Evolutionary conservation across 2,888 invertebrate genomes (phyloP), one percentile per base, ranked within the genome.

Genomic region (Drosophila villosipedis): DNA sequence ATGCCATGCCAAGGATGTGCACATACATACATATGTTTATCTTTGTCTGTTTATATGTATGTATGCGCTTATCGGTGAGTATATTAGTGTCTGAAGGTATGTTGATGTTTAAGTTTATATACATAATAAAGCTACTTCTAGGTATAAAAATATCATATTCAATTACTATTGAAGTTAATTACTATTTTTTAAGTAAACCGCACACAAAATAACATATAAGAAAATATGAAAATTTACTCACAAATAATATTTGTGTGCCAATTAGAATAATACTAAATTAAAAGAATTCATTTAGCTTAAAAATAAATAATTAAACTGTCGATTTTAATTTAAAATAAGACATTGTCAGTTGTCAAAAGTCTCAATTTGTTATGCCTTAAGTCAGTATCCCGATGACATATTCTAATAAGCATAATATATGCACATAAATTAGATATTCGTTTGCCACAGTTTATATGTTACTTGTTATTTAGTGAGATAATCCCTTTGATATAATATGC

Each of bases 1-100:
- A 85, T 83, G 91, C 78, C 82, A 84, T 54, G 67, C 74, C 85
- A 77, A 83, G 80, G 80, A 78, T 76, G 59, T 61, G 50, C 43
- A 66, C 71, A 68, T 43, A 52, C 66, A 64, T 53, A 63, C 10
- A 41, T 35, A 30, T 39, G 33, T 16, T 14, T 31, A 10, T 35
- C 16, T 47, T 10, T 35, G 28, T 59, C n/a, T n/a, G 53, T 66
- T 49, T 57, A 43, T 60, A 41, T 60, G 61, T 39, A 30, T 30
- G 6, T 43, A 30, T 60, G 47, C 22, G 33, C 35, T 53, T 43
- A 39, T 57, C 30, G 54, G 49, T 50, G 50, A 33, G 28, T 55
- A 39, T n/a, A 39, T 49, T 30, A 28, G 47, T 37, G 37, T 43
- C 30, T 43, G 50, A 49, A 37, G 49, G 50, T 31, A 57, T 50